Percentiles rank a stretch among this genome's conserved stretches.
Evolutionary conservation across 2,113 vertebrate species (phyloP).

Genomic region (Vidua macroura): DNA sequence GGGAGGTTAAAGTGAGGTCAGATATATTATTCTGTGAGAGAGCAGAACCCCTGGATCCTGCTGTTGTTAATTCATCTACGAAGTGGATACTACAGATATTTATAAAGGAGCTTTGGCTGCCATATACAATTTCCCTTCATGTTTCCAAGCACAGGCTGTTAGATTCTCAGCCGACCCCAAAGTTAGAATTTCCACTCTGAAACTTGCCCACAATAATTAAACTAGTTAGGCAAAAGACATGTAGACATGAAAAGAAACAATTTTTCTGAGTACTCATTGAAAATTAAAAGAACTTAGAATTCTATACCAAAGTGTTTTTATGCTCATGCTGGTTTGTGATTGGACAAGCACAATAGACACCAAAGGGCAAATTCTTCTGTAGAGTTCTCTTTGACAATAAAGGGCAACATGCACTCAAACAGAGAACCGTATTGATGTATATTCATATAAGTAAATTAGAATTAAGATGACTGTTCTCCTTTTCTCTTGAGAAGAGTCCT

Average conservation of each 20-base stretch:
- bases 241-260: neutral
- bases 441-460: neutral
- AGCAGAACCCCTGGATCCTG: neutral
- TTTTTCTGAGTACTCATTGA: neutral
- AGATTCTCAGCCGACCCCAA: neutral
- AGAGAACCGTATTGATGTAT: neutral
- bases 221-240: neutral
- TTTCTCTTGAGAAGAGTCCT: neutral
- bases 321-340: neutral
- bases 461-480: neutral
- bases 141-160: neutral
- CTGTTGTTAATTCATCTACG: neutral
- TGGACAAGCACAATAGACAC: neutral
- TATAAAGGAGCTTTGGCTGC: neutral
- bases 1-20: neutral
- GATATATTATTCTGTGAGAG: neutral
- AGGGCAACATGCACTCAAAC: neutral
- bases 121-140: neutral
- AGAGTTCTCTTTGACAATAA: neutral
- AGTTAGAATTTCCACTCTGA: neutral
- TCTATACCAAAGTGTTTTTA: neutral
- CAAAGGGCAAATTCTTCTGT: neutral
- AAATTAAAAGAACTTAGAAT: neutral
- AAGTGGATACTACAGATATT: neutral
- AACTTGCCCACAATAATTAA: neutral